These are phyloP conservation scores for Pseudomugil gertrudae DNA, from an alignment of 2,797 vertebrate genomes.

Conservation along the genomic window DNA sequence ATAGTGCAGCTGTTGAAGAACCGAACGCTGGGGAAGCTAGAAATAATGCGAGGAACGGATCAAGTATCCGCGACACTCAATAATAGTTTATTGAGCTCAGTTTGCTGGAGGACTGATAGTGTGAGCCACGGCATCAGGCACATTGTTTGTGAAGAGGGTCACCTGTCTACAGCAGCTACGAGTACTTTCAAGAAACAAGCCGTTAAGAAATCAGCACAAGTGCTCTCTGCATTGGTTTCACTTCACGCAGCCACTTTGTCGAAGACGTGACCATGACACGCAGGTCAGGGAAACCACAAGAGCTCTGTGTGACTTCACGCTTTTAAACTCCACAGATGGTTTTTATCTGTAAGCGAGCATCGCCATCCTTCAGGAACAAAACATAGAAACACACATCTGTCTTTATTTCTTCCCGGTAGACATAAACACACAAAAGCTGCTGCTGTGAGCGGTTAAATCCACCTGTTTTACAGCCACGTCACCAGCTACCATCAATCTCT, in stretches of 20 bases:
- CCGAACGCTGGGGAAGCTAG: constrained; percentile 43
- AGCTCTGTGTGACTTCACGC: constrained; percentile 48
- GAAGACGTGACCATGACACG: constrained; percentile 70
- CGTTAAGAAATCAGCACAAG: constrained; percentile 81
- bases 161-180: constrained; percentile 66
- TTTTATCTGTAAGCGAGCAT: constrained; percentile 19
- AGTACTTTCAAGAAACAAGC: constrained; percentile 78
- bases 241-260: constrained; percentile 72
- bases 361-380: constrained; percentile 10
- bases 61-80: constrained; percentile 62
- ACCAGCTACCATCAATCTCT: neutral
- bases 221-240: constrained; percentile 69
- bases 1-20: constrained; percentile 72
- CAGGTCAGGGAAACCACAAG: constrained; percentile 52
- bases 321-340: constrained; percentile 43
- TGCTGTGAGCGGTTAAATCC: constrained; percentile 21
- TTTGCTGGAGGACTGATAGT: constrained; percentile 51
- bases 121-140: constrained; percentile 45
- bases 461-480: constrained; percentile 42
- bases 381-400: neutral
- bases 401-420: neutral
- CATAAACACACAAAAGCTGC: constrained; percentile 18
- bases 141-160: constrained; percentile 75
- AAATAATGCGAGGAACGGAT: constrained; percentile 65
- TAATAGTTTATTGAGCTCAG: constrained; percentile 63